Percentiles rank a stretch among this genome's conserved stretches.
Evolutionary conservation across 2,113 vertebrate genomes (phyloP).

Genomic region (Bambusicola thoracicus): DNA sequence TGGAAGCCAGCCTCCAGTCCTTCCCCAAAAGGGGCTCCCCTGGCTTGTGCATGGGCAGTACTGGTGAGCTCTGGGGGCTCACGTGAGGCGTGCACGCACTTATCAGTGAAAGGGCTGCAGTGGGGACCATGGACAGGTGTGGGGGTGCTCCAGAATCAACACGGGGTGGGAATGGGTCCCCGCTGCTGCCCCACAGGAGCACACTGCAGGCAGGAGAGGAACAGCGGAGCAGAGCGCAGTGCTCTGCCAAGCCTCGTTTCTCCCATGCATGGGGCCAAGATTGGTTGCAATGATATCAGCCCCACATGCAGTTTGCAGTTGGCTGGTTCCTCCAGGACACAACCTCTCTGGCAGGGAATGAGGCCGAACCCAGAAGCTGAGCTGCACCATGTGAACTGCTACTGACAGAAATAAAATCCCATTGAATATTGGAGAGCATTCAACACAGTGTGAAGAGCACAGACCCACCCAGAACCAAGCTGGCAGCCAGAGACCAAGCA

Average conservation of each 20-base stretch:
- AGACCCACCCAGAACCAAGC: not conserved
- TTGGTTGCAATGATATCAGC: not conserved
- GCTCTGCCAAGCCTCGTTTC: not conserved
- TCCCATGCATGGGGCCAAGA: constrained; percentile 37
- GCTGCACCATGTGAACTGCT: not conserved
- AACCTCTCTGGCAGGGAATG: not conserved
- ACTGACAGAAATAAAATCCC: not conserved
- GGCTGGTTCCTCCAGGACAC: constrained; percentile 9
- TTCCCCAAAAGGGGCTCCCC: not conserved
- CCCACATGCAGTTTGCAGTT: not conserved
- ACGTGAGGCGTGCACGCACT: not conserved
- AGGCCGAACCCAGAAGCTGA: not conserved
- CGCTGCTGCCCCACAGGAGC: not conserved
- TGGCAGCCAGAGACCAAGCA: not conserved
- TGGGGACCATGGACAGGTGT: not conserved
- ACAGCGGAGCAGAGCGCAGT: not conserved
- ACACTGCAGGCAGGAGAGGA: not conserved
- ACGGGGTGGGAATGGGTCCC: rapidly evolving
- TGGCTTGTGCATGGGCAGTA: rapidly evolving
- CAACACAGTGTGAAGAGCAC: not conserved
- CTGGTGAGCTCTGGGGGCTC: not conserved
- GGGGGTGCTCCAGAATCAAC: not conserved
- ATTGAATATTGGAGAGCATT: not conserved
- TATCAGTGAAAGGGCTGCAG: not conserved
- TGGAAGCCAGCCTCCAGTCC: not conserved